Conservation (phyloP, 1,140 invertebrate species). For the Saccostrea cuccullata region DNA sequence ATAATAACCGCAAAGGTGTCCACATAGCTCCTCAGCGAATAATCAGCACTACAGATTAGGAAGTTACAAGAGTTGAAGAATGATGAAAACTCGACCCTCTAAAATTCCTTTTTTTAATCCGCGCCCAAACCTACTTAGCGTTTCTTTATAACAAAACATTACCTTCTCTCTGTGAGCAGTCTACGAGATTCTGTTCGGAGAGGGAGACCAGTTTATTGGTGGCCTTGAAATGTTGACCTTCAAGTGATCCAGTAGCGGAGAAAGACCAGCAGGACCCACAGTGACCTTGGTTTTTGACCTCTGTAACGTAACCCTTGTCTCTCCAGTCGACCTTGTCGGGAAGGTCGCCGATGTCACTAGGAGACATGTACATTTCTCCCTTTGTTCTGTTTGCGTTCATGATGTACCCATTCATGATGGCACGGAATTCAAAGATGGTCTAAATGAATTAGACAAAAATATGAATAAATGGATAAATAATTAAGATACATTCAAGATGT, state of each 20-base stretch:
- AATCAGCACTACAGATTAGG: too few relatives aligned
- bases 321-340: slow-evolving; percentile 71
- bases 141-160: slow-evolving; percentile 74
- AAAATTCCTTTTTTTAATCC: background rate
- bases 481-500: background rate
- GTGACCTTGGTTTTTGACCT: slow-evolving; percentile 79
- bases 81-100: background rate
- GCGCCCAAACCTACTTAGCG: background rate
- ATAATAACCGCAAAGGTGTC: too few relatives aligned
- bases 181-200: slow-evolving; percentile 98
- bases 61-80: background rate
- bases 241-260: slow-evolving; percentile 93
- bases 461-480: background rate
- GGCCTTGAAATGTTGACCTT: slow-evolving; percentile 96
- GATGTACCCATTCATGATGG: slow-evolving; percentile 67
- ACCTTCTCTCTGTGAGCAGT: slow-evolving; percentile 86
- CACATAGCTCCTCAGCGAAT: too few relatives aligned
- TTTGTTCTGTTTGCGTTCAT: slow-evolving; percentile 41
- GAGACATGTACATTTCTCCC: slow-evolving; percentile 49
- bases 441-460: slow-evolving; percentile 43
- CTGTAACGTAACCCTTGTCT: slow-evolving; percentile 65
- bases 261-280: slow-evolving; percentile 96
- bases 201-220: slow-evolving; percentile 92
- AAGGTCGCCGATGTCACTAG: slow-evolving; percentile 54
- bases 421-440: slow-evolving; percentile 67